Base-by-base conservation (phyloP, 2,113 vertebrate species). In the Dicerorhinus sumatrensis region DNA sequence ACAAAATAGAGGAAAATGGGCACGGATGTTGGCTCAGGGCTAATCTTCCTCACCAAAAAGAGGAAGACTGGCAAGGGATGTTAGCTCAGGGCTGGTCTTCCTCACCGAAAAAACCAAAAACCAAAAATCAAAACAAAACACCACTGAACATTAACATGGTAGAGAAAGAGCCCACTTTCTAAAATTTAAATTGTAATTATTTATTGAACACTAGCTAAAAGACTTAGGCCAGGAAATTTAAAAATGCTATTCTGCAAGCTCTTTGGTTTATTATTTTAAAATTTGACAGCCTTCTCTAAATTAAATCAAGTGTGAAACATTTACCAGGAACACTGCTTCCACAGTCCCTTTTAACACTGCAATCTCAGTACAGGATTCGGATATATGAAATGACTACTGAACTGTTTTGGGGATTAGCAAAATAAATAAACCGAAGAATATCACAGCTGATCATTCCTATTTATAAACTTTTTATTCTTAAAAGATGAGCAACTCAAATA, bases 371-470 rank as follows among this genome's bases (percentile, higher is more conserved):
- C 17, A 82, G 83, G 69, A 92, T 90, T 76, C 39, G 62, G 60
- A 89, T 4, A 42, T 9, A 67, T 87, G 69, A 94, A 86, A 86
- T 31, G 20, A 81, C 16, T 77, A 54, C 0, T 72, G 60, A 82
- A 77, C n/a, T 67, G 89, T 69, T 80, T 20, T 11, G 63, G 46
- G 13, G 67, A 80, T 46, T 76, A 96, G 13, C 48, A 92, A 84
- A 96, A 92, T 77, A 84, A 96, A 92, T 77, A 96, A 96, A 79
- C 63, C 9, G n/a, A 31, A 51, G 13, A 77, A 65, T 69, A 93
- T 73, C 65, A 83, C n/a, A 76, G 62, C 36, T 75, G 7, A 79
- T 70, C 6, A 48, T 77, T 94, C 16, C 33, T 88, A 60, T 42
- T 95, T 83, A 85, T 51, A 89, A 76, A n/a, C 54, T 86, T 87